Evolutionary conservation across 2,797 vertebrate species (phyloP), one percentile per base, ranked within the genome.

Genomic region (Gallinago stenura): DNA sequence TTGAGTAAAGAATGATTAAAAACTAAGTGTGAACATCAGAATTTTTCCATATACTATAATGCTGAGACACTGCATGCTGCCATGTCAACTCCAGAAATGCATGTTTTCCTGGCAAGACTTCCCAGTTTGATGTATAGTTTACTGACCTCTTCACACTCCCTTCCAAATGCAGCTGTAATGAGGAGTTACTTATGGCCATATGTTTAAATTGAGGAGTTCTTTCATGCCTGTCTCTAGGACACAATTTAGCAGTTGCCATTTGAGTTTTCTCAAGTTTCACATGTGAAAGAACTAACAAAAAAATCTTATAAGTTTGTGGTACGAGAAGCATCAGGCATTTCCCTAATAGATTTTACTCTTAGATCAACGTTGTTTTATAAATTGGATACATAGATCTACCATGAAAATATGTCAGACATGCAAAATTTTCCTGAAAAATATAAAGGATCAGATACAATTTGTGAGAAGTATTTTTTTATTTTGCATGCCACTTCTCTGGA

Each of bases 1-100:
- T 71, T 87, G 26, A 80, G 62, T 85, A 77, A 87, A 80, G 21
- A 89, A 71, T 70, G 7, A 92, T 92, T 94, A 85, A 94, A 92
- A 90, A 89, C 7, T 50, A 28, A 83, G 33, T 41, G 85, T 33
- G 21, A 79, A 61, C 41, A 66, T 71, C n/a, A 87, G 48, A 87
- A 85, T 83, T 90, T 91, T 87, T 95, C 82, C 84, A 78, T 46
- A 46, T n/a, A 61, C n/a, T 58, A 60, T 64, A 87, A 81, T 39
- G 56, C 26, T 87, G 81, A 93, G 78, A 64, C 22, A 89, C 10
- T 85, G 48, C 71, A 73, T 24, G 13, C 60, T 92, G 86, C 60
- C 57, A 53, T 71, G 87, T 96, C 71, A 68, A 21, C 25, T 91
- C 33, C 57, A 93, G 81, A 93, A 89, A 61, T 68, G 57, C 75